Conservation (phyloP, 1,140 invertebrate species). For the Drosophila punjabiensis region DNA sequence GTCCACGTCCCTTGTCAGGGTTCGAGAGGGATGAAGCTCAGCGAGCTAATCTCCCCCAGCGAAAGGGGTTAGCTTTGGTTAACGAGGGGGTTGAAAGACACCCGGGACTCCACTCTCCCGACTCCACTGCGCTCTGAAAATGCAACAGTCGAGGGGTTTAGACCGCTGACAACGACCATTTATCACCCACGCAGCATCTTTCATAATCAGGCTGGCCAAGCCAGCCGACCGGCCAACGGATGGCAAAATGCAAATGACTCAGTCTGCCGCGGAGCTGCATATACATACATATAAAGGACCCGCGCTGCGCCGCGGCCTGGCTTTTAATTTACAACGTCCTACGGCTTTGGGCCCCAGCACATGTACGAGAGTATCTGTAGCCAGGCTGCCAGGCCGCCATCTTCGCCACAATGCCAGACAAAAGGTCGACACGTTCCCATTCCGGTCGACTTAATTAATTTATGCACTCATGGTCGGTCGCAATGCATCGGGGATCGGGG, state of each 20-base stretch:
- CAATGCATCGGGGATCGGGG: slow-evolving; percentile 60
- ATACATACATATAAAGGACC: slow-evolving; percentile 69
- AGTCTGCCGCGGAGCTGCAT: slow-evolving; percentile 52
- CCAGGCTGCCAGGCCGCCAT: slow-evolving; percentile 66
- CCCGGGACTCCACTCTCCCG: slow-evolving; percentile 15
- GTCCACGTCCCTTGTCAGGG: slow-evolving; percentile 51
- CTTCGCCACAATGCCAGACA: slow-evolving; percentile 77
- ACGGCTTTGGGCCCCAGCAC: slow-evolving; percentile 49
- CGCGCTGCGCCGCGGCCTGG: slow-evolving; percentile 66
- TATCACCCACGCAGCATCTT: slow-evolving; percentile 85
- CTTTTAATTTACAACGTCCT: slow-evolving; percentile 82
- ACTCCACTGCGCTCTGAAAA: slow-evolving; percentile 47
- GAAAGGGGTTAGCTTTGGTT: slow-evolving; percentile 68
- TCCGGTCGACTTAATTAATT: slow-evolving; percentile 85
- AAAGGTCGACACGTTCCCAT: slow-evolving; percentile 85
- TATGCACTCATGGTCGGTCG: slow-evolving; percentile 80
- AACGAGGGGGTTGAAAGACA: slow-evolving; percentile 61
- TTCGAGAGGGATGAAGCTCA: slow-evolving; percentile 40
- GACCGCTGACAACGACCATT: slow-evolving; percentile 74
- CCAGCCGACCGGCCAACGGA: slow-evolving; percentile 12
- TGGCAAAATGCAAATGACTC: slow-evolving; percentile 84
- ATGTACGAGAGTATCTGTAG: slow-evolving; percentile 35
- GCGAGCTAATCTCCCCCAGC: slow-evolving; percentile 70
- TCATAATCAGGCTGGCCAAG: slow-evolving; percentile 78
- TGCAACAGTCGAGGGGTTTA: slow-evolving; percentile 64